Conservation (phyloP, 1,140 invertebrate genomes). For the Anagrus nilaparvatae region DNA sequence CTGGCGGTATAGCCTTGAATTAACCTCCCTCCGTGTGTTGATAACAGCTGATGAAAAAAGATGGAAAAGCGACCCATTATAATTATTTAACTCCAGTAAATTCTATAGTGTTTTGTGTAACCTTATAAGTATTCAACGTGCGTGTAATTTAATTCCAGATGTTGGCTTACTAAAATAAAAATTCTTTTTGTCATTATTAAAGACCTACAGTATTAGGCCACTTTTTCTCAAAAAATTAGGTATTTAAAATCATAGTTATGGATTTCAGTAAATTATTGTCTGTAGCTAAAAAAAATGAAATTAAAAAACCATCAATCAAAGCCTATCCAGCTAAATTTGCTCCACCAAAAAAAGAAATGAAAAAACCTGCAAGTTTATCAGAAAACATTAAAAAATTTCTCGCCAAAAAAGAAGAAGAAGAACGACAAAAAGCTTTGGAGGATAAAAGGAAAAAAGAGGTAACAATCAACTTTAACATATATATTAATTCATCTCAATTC, state of each 20-base stretch:
- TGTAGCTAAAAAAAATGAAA: slow-evolving; percentile 50
- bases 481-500: neutral
- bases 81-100: too few relatives aligned
- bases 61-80: too few relatives aligned
- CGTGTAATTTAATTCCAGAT: too few relatives aligned
- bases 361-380: slow-evolving; percentile 55
- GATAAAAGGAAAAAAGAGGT: slow-evolving; percentile 54
- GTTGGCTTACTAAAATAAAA: too few relatives aligned
- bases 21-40: too few relatives aligned
- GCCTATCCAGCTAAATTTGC: slow-evolving; percentile 65
- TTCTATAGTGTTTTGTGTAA: too few relatives aligned
- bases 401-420: slow-evolving; percentile 69
- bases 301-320: slow-evolving; percentile 22
- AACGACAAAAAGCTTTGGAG: slow-evolving; percentile 52
- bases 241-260: slow-evolving; percentile 41
- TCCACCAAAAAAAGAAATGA: slow-evolving; percentile 72
- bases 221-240: too few relatives aligned
- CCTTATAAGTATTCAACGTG: too few relatives aligned
- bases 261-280: slow-evolving; percentile 52
- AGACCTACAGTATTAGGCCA: too few relatives aligned
- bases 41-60: too few relatives aligned
- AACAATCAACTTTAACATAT: slow-evolving; percentile 14
- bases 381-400: slow-evolving; percentile 74
- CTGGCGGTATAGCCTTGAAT: too few relatives aligned
- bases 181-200: too few relatives aligned